A percentile compares a stretch with the other conserved stretches of the same genome.
Evolutionary conservation across 2,888 invertebrate genomes (phyloP).

Genomic region (Rugalucina vietnamica): DNA sequence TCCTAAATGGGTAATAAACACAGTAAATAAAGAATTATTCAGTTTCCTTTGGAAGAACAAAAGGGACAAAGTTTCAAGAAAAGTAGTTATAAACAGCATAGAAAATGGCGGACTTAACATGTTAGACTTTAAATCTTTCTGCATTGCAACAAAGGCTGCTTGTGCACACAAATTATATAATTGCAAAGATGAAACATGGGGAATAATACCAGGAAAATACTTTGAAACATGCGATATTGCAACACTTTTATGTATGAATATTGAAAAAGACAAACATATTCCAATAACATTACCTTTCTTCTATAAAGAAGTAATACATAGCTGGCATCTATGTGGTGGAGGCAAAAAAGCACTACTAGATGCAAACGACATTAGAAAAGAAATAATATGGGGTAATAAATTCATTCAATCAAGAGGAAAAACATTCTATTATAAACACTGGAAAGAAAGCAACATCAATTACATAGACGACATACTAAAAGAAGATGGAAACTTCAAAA

Average conservation of each 20-base stretch:
- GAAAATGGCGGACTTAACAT: neutral
- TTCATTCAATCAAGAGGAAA: neutral
- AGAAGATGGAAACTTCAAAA: neutral
- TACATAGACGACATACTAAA: neutral
- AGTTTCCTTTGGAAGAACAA: neutral
- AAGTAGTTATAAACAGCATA: neutral
- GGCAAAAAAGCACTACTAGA: neutral
- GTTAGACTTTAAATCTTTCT: neutral
- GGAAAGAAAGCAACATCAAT: neutral
- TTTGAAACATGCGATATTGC: neutral
- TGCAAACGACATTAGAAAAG: neutral
- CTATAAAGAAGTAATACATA: neutral
- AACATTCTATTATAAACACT: neutral
- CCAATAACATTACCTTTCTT: neutral
- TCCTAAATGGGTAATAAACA: neutral
- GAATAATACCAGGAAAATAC: neutral
- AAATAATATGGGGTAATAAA: neutral
- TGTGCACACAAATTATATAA: neutral
- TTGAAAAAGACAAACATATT: neutral
- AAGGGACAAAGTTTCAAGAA: neutral
- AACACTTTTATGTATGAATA: neutral
- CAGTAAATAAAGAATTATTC: neutral
- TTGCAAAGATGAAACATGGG: neutral
- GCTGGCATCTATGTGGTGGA: neutral
- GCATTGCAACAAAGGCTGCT: neutral